These are phyloP conservation scores for Staurois parvus DNA, from an alignment of 2,797 vertebrate species.

Conservation along the genomic window DNA sequence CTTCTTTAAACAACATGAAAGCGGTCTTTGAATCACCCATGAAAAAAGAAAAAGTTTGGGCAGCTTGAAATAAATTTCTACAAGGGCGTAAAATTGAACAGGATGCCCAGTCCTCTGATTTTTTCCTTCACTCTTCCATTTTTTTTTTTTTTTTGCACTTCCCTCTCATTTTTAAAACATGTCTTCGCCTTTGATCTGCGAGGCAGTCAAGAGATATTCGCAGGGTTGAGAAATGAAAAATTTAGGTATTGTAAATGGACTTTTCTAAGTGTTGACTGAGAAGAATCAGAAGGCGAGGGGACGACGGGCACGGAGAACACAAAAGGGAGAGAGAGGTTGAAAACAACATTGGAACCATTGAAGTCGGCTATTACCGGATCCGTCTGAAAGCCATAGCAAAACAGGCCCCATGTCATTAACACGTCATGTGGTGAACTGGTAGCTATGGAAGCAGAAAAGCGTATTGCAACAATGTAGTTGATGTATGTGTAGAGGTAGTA, in stretches of 20 bases:
- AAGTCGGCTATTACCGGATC: neutral
- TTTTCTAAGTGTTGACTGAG: constrained; percentile 7
- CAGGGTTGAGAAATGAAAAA: neutral
- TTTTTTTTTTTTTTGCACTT: neutral
- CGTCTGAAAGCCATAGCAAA: neutral
- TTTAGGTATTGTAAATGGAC: neutral
- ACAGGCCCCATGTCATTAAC: neutral
- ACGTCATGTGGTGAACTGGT: neutral
- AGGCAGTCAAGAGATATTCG: constrained; percentile 27
- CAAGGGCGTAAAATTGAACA: constrained; percentile 6
- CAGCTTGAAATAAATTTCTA: constrained; percentile 19
- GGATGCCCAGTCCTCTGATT: neutral
- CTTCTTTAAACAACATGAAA: constrained; percentile 32
- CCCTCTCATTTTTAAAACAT: constrained; percentile 15
- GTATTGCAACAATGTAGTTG: no score
- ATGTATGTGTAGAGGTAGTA: no score
- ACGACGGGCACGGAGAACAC: neutral
- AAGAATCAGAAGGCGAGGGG: constrained; percentile 11
- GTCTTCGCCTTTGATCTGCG: constrained; percentile 15
- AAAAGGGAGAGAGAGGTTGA: neutral
- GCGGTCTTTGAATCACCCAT: constrained; percentile 9
- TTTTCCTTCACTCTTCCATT: neutral
- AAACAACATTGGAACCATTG: neutral
- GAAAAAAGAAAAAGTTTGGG: neutral
- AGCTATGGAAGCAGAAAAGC: neutral